Base-by-base conservation (phyloP, 2,113 vertebrate species). In the Chloropsis cyanopogon region DNA sequence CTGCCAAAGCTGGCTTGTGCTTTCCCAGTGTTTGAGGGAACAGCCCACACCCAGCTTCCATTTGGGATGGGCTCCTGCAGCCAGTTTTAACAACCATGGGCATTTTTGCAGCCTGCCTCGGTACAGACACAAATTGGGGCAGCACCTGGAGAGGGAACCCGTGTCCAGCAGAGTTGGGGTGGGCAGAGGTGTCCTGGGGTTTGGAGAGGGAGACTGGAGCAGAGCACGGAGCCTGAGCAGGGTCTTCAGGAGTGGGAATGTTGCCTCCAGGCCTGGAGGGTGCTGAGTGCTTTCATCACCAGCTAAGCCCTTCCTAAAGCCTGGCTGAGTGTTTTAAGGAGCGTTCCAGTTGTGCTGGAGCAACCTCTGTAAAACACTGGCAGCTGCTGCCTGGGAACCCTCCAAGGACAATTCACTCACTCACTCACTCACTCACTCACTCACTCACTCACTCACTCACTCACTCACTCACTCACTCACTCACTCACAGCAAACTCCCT, bases 231-330 rank as follows among this genome's bases (percentile, higher is more conserved):
- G 15, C 50, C 50, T 54, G 23, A 14, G 26, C 26, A 15, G 53
- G 31, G 11, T 3, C 66, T n/a, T 68, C 31, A 35, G 44, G 70
- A 85, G 35, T 11, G 18, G 81, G 50, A 72, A 44, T 1, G 3
- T 41, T 37, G 11, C 65, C 73, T 87, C 49, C 57, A 49, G 70
- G 70, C 82, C 63, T 25, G 61, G 53, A 39, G 0, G 16, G 84
- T 59, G 87, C 87, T 88, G 89, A 90, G 82, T 37, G 63, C 46
- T 95, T 95, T 88, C 95, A 95, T 85, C 93, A 88, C 84, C 87
- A 73, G 78, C 26, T 85, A 76, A 95, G 71, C 75, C 78, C n/a
- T 68, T 77, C 78, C 92, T 70, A 88, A 89, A 95, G 63, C 82
- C 70, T 0, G 0, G 33, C 66, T 3, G 0, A 35, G 78, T 22